A percentile compares a stretch with the other conserved stretches of the same genome.
Conservation (phyloP, 30 jellyfish, hydroid and myxozoan genomes). For the Pelagia noctiluca region DNA sequence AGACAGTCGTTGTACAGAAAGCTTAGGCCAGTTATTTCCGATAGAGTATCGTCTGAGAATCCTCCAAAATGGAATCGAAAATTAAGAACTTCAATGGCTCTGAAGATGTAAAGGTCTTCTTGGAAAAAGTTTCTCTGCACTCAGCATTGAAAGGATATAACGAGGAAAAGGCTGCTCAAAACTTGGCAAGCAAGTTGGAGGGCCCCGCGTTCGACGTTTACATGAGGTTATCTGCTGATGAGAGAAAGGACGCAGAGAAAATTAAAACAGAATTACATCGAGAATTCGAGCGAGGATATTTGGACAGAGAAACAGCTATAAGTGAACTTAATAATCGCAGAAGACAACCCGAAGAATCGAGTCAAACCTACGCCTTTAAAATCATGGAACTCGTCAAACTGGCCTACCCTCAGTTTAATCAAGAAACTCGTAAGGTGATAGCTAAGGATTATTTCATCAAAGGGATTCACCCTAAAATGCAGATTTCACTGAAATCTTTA, state of each 20-base stretch:
- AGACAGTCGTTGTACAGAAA: too few species aligned
- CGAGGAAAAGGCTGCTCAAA: slow-evolving; percentile 46
- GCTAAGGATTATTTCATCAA: too few species aligned
- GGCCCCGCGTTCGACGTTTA: slow-evolving; percentile 29
- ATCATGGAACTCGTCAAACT: too few species aligned
- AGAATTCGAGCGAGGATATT: slow-evolving; percentile 52
- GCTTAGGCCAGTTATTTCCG: too few species aligned
- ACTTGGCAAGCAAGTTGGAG: too few species aligned
- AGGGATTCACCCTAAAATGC: too few species aligned
- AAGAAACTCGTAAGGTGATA: too few species aligned
- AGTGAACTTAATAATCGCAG: slow-evolving; percentile 46
- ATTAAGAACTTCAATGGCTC: too few species aligned
- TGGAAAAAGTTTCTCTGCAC: slow-evolving; percentile 13
- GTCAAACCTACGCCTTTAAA: slow-evolving; percentile 16
- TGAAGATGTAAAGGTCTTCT: slow-evolving; percentile 24
- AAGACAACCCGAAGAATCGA: slow-evolving; percentile 50
- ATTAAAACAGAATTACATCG: slow-evolving; percentile 7
- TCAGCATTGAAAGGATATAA: slow-evolving; percentile 28
- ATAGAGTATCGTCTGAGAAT: too few species aligned
- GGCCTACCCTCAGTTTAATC: too few species aligned
- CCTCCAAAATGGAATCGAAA: too few species aligned
- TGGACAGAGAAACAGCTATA: slow-evolving; percentile 53
- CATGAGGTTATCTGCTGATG: slow-evolving; percentile 28
- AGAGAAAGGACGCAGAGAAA: slow-evolving; percentile 1
- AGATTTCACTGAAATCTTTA: too few species aligned